A percentile compares a stretch with the other conserved stretches of the same genome.
Evolutionary conservation across 2,888 invertebrate species (phyloP).

Genomic region (Microplitis manilae): DNA sequence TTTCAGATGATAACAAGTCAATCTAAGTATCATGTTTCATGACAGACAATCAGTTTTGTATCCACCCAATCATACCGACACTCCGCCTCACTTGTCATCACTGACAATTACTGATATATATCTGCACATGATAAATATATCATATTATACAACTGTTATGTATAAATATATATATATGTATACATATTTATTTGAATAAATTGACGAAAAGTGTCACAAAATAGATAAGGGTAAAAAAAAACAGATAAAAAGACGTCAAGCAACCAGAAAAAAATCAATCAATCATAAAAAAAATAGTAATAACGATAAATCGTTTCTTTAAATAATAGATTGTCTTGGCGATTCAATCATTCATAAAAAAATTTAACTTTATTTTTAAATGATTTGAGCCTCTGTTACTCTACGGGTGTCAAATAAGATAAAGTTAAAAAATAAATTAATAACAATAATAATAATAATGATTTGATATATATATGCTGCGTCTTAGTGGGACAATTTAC

Average conservation of each 20-base stretch:
- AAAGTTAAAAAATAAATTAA: neutral
- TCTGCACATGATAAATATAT: no score
- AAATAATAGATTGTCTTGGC: neutral
- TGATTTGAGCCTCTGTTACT: neutral
- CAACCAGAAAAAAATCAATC: neutral
- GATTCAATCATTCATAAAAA: neutral
- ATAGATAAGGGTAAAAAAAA: neutral
- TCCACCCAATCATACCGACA: slow-evolving; percentile 44
- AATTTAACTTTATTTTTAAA: neutral
- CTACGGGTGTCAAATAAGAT: neutral
- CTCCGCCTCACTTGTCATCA: slow-evolving; percentile 33
- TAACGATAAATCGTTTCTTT: neutral
- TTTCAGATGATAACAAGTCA: slow-evolving; percentile 43
- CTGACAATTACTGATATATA: slow-evolving; percentile 19
- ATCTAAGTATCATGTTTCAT: slow-evolving; percentile 41
- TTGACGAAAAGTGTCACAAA: neutral
- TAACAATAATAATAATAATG: neutral
- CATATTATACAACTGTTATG: no score
- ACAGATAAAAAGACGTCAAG: neutral
- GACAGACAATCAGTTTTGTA: slow-evolving; percentile 31
- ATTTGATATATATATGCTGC: neutral
- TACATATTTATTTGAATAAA: neutral
- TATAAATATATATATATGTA: neutral
- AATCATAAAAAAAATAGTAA: neutral
- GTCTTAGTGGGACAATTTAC: neutral